phyloP scores from a whole-genome alignment of 1,140 invertebrate species.

The Adelges cooleyi region DNA sequence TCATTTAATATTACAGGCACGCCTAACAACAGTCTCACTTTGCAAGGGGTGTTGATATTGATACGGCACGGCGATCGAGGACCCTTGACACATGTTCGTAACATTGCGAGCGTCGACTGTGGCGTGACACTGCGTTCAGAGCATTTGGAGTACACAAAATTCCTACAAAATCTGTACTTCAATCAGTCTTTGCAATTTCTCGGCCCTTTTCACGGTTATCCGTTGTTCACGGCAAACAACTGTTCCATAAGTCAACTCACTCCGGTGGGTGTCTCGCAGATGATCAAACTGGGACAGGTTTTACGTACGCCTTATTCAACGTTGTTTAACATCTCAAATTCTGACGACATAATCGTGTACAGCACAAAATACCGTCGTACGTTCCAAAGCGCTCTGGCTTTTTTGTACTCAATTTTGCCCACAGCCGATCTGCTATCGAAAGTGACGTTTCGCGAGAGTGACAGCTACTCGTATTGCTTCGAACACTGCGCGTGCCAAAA shows the following conservation, averaged over 20 bases:
- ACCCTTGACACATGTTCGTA: constrained; percentile 63
- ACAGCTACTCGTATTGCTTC: constrained; percentile 75
- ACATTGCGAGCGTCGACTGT: constrained; percentile 65
- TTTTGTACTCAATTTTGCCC: constrained; percentile 59
- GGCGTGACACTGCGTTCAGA: constrained; percentile 35
- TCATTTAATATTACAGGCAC: constrained; percentile 42
- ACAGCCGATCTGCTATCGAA: constrained; percentile 44
- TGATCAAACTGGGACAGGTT: constrained; percentile 61
- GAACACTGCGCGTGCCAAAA: constrained; percentile 67
- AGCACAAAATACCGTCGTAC: constrained; percentile 77
- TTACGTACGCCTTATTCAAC: constrained; percentile 56
- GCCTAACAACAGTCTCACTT: constrained; percentile 49
- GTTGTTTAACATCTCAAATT: constrained; percentile 39
- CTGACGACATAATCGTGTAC: constrained; percentile 54
- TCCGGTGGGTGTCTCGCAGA: constrained; percentile 53
- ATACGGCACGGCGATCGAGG: constrained; percentile 80
- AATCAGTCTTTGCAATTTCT: constrained; percentile 41
- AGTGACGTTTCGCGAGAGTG: constrained; percentile 50
- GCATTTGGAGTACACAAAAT: constrained; percentile 14
- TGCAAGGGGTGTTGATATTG: constrained; percentile 66
- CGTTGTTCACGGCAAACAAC: constrained; percentile 42
- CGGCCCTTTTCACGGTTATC: constrained; percentile 72
- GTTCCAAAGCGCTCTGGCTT: constrained; percentile 73
- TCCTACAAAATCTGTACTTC: constrained; percentile 8
- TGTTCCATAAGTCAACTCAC: constrained; percentile 60